These are phyloP conservation scores for Ceratoteleas bidentatus DNA, from an alignment of 1,140 invertebrate species.

Conservation along the genomic window DNA sequence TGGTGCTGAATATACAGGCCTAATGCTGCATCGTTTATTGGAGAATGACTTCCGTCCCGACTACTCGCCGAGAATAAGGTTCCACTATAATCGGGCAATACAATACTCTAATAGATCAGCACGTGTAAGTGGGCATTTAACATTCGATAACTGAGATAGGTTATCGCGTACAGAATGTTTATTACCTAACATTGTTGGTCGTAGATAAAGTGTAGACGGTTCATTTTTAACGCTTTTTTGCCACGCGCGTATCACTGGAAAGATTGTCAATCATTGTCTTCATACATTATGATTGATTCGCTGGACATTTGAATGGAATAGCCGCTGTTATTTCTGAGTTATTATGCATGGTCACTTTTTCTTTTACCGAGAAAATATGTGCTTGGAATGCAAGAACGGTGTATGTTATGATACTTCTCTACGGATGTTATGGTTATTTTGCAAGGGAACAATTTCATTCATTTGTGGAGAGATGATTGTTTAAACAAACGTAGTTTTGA, in stretches of 20 bases:
- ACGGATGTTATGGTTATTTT: too few species aligned
- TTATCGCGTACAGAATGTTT: constrained; percentile 32
- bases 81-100: constrained; percentile 29
- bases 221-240: constrained; percentile 4
- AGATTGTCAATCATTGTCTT: constrained; percentile 11
- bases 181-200: constrained; percentile 34
- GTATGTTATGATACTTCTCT: too few species aligned
- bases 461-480: too few species aligned
- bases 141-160: constrained; percentile 37
- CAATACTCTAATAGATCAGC: constrained; percentile 42
- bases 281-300: constrained; percentile 13
- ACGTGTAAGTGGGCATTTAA: constrained; percentile 49
- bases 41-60: constrained; percentile 18
- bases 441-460: too few species aligned
- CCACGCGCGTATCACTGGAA: neutral
- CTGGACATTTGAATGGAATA: neutral
- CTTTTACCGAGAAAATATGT: too few species aligned
- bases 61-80: constrained; percentile 33
- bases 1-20: constrained; percentile 23
- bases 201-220: constrained; percentile 13
- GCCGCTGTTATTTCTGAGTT: too few species aligned
- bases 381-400: too few species aligned
- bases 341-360: too few species aligned
- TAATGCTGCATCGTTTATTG: constrained; percentile 32
- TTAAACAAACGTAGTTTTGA: too few species aligned